These are phyloP conservation scores for Pelagia noctiluca DNA, from an alignment of 30 jellyfish, hydroid and myxozoan species.

Conservation along the genomic window DNA sequence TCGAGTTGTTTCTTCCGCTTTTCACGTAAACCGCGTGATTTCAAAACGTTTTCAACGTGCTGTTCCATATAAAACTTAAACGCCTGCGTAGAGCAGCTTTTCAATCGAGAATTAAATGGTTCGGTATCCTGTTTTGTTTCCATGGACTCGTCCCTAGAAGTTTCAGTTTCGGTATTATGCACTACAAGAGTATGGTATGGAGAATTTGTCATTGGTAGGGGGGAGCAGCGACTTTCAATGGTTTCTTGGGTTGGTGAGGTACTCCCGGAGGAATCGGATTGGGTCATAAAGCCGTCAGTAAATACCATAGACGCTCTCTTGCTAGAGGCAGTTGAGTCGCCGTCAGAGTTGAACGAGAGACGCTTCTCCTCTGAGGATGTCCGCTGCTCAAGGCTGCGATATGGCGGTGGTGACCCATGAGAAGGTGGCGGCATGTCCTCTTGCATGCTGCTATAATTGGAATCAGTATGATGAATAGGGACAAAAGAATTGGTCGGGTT, in stretches of 20 bases:
- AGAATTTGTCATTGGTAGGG: conserved; percentile 89
- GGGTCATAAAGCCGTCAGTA: conserved; percentile 72
- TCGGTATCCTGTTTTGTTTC: conserved; percentile 30
- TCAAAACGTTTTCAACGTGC: conserved; percentile 93
- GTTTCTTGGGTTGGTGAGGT: conserved; percentile 93
- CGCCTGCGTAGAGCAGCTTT: conserved; percentile 95
- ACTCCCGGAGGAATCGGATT: conserved; percentile 93
- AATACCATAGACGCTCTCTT: conserved; percentile 75
- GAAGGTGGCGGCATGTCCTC: conserved; percentile 64
- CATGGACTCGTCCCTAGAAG: conserved; percentile 34
- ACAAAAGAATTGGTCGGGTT: conserved; percentile 48
- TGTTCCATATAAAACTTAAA: conserved; percentile 98
- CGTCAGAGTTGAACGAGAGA: conserved; percentile 84
- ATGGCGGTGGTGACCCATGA: conserved; percentile 73
- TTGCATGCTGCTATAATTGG: conserved; percentile 19
- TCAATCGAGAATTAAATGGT: conserved; percentile 73
- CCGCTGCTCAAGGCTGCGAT: conserved; percentile 68
- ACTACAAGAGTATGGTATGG: conserved; percentile 92
- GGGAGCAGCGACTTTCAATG: conserved; percentile 96
- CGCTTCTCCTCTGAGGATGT: conserved; percentile 67
- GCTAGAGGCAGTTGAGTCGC: conserved; percentile 75
- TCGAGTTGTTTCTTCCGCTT: conserved; percentile 86
- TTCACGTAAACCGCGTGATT: conserved; percentile 81
- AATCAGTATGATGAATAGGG: conserved; percentile 65
- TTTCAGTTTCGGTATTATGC: conserved; percentile 57